Evolutionary conservation across 1,140 invertebrate genomes (phyloP), one percentile per base, ranked within the genome.

Genomic region (Procambarus virginalis): DNA sequence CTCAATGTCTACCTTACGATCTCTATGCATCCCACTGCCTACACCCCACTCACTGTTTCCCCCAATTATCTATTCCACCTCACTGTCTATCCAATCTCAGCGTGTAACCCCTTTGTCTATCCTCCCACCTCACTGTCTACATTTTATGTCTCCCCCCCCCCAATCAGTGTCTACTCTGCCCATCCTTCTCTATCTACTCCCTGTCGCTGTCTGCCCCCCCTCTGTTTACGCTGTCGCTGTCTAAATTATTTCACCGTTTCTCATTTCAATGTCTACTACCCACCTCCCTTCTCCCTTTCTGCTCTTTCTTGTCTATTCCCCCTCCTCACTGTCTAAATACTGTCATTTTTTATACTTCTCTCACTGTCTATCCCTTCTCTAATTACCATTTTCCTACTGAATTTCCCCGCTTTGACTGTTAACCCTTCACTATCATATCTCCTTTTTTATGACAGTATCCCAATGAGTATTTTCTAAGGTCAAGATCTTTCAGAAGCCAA

Each of bases 1-100:
- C 77, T 78, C 48, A 49, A 22, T 82, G 55, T 60, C 49, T 84
- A 10, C 73, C 49, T 84, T 22, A 22, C 45, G 17, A 20, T 75
- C 46, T 73, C 80, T 82, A 58, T 60, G 0, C 49, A 10, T 10
- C 20, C 10, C 12, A 68, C 20, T 17, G 20, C 17, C 20, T 68
- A 68, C 64, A 68, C n/a, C 68, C 14, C 48, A 2, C 17, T 45
- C 68, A 75, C 45, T 34, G n/a, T 68, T 20, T 64, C 34, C 70
- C 60, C 70, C 81, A 70, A 45, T 14, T 48, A 34, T 81, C 49
- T 78, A 46, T 78, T 46, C 49, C 77, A 46, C 49, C 80, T 78
- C 77, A 49, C 77, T 78, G 46, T 78, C 77, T 78, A 22, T 82
- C 34, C 34, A 34, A 34, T 34, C 34, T 34, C 34, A 34, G 34